Conservation (phyloP, 2,797 vertebrate species). For the Neomorphus geoffroyi region DNA sequence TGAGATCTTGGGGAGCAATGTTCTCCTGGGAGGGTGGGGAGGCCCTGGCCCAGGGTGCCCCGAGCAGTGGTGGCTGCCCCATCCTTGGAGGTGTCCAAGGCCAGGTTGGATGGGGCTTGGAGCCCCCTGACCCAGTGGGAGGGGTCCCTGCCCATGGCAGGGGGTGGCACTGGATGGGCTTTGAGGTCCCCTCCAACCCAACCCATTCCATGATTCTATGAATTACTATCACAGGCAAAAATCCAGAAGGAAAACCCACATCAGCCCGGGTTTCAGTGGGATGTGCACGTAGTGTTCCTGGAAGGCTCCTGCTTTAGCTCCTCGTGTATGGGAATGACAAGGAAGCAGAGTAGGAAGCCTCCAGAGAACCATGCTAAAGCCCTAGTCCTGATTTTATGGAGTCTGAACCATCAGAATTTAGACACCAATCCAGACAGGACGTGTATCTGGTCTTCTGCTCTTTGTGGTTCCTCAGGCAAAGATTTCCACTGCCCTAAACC, state of each 20-base stretch:
- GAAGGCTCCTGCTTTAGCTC: not conserved
- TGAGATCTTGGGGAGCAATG: too few relatives aligned
- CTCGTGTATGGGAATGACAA: rapidly evolving
- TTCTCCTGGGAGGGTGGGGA: too few relatives aligned
- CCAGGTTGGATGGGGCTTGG: too few relatives aligned
- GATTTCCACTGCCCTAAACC: not conserved
- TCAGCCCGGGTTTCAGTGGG: not conserved
- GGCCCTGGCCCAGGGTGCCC: too few relatives aligned
- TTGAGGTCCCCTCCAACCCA: too few relatives aligned
- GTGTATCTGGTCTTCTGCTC: not conserved
- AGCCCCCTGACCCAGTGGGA: too few relatives aligned
- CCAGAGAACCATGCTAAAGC: not conserved
- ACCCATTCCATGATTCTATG: too few relatives aligned
- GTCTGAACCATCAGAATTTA: not conserved
- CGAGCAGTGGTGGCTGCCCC: too few relatives aligned
- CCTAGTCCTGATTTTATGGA: not conserved
- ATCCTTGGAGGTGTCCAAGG: too few relatives aligned
- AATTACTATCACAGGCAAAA: not conserved
- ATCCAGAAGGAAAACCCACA: not conserved
- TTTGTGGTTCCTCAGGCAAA: not conserved
- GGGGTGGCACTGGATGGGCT: too few relatives aligned
- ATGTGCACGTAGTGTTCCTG: rapidly evolving
- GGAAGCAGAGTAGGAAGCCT: not conserved
- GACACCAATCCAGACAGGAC: too few relatives aligned
- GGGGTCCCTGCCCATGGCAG: too few relatives aligned